Percentiles rank a stretch among this genome's conserved stretches.
These are phyloP conservation scores for Cottus gobio DNA, from an alignment of 2,113 vertebrate genomes.

Conservation along the genomic window DNA sequence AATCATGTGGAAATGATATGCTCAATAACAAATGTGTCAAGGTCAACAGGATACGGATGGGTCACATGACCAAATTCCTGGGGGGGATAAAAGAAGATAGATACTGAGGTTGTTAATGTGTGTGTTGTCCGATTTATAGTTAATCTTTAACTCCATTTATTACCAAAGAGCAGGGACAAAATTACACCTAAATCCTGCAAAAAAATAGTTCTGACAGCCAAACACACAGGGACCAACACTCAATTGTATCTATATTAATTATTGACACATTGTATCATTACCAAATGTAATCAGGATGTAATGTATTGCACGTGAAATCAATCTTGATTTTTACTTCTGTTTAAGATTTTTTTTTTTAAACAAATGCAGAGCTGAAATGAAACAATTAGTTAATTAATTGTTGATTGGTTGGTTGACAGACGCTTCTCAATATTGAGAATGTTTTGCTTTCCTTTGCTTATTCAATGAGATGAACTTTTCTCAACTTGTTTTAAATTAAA, in stretches of 20 bases:
- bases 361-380: no score
- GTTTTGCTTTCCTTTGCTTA: background rate
- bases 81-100: background rate
- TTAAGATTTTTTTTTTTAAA: no score
- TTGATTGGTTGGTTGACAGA: no score
- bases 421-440: background rate
- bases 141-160: conserved; percentile 68
- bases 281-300: background rate
- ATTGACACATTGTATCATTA: conserved; percentile 16
- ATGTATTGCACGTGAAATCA: background rate
- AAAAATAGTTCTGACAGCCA: background rate
- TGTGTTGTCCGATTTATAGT: conserved; percentile 15
- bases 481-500: background rate
- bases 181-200: conserved; percentile 15
- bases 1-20: background rate
- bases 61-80: conserved; percentile 7
- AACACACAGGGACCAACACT: conserved; percentile 8
- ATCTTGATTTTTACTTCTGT: background rate
- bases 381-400: no score
- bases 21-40: conserved; percentile 28
- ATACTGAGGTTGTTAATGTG: background rate
- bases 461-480: background rate
- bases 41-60: conserved; percentile 16
- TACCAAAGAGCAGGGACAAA: conserved; percentile 17
- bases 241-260: background rate